Conservation (phyloP, 2,888 invertebrate species). For the Noctua janthe region DNA sequence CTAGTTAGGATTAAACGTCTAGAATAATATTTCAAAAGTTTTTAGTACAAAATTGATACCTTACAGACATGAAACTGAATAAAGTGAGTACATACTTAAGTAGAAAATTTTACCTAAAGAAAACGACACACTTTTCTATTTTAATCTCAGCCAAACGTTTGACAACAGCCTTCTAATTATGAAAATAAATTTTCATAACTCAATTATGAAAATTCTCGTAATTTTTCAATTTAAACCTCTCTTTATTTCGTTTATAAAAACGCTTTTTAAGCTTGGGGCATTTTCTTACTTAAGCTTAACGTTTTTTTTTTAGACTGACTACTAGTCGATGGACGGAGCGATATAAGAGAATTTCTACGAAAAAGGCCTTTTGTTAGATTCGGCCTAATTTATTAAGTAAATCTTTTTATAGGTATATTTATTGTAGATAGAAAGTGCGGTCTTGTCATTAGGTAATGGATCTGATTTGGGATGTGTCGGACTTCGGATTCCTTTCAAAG, state of each 20-base stretch:
- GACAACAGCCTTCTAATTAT: constrained; percentile 34
- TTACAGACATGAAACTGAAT: constrained; percentile 7
- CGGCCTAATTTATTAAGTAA: constrained; percentile 6
- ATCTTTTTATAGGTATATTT: constrained; percentile 7
- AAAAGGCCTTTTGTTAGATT: constrained; percentile 7
- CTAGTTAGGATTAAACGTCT: neutral
- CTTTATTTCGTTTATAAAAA: constrained; percentile 25
- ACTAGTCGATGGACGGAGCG: neutral
- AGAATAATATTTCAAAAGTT: neutral
- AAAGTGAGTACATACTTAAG: neutral
- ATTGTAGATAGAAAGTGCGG: neutral
- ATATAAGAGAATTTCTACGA: neutral
- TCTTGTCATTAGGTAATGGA: constrained; percentile 15
- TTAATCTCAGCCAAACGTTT: constrained; percentile 6
- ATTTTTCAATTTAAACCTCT: constrained; percentile 36
- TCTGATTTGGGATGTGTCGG: neutral
- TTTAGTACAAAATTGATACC: neutral
- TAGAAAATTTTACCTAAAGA: neutral
- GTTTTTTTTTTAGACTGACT: constrained; percentile 1
- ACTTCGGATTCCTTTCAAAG: neutral
- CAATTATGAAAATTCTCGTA: constrained; percentile 31
- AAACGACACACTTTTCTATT: constrained; percentile 1
- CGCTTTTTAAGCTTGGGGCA: constrained; percentile 12
- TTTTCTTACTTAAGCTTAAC: constrained; percentile 6
- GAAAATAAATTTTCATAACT: constrained; percentile 42